Evolutionary conservation across 2,888 invertebrate species (phyloP), one percentile per base, ranked within the genome.

Genomic region (Macaria liturata): DNA sequence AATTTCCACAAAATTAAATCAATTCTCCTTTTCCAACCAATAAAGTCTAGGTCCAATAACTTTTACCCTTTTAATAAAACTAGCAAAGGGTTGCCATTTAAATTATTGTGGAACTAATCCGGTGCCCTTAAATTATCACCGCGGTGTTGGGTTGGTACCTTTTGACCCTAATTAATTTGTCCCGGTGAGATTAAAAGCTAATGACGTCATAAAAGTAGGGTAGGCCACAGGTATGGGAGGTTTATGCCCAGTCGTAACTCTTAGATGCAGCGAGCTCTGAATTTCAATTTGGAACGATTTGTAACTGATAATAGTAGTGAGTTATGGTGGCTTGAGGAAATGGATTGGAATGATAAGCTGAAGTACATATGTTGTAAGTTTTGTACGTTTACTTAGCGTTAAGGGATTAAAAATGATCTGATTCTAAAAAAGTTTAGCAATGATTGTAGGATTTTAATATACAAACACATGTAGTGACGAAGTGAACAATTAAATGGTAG

Each of bases 111-210:
- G 75, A 78, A 83, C 65, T 63, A 62, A 63, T 67, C 56, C 49
- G 57, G 31, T 51, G 31, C 48, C 54, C 55, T 47, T 54, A 61
- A 64, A 62, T 66, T 66, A 67, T 63, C 58, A 54, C 57, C 70
- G 78, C 76, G 55, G 59, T 55, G 44, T 58, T 31, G 52, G 49
- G 51, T 52, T 60, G 45, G 40, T 52, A 60, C 55, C 52, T 78
- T 20, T 80, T 75, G 81, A 83, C 87, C 86, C 81, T 83, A 83
- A 88, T 88, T 88, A 86, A 88, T 88, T 86, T 84, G 75, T 72
- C 73, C 77, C 72, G 81, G 76, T 72, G 77, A 80, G 80, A 85
- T 60, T 60, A 60, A 84, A 84, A 82, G 81, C 82, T 86, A 87
- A 86, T 84, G 81, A 80, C 67, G 68, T 75, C 70, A 70, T 74